Conservation (phyloP, 2,113 vertebrate species). For the Cricetomys ansorgei region DNA sequence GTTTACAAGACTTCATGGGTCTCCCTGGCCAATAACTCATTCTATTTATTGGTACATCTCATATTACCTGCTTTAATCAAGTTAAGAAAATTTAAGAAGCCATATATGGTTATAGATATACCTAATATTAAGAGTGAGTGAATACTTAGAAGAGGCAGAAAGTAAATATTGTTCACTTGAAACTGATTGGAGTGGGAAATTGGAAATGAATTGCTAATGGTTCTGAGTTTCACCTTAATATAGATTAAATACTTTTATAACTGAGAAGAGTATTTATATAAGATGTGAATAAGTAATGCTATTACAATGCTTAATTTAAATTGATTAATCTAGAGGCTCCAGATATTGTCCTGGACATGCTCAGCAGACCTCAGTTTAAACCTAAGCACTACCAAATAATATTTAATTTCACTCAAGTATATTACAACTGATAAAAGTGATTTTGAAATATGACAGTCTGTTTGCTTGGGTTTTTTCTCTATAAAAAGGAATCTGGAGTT, state of each 20-base stretch:
- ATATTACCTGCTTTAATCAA: background rate
- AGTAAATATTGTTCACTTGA: background rate
- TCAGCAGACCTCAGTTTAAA: background rate
- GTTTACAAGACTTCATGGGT: background rate
- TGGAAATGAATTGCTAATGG: background rate
- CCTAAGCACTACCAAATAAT: background rate
- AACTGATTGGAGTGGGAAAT: background rate
- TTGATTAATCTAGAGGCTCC: background rate
- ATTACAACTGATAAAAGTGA: background rate
- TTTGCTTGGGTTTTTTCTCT: background rate
- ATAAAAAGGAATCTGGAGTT: background rate
- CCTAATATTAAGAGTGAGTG: background rate
- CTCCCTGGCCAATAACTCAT: background rate
- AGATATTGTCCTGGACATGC: background rate
- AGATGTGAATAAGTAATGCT: background rate
- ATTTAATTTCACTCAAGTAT: background rate
- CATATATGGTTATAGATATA: background rate
- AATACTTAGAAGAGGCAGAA: background rate
- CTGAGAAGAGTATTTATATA: background rate
- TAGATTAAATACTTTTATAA: background rate
- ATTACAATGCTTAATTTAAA: background rate
- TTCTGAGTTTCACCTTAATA: background rate
- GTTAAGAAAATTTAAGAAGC: background rate
- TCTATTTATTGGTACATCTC: background rate
- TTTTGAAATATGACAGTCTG: background rate